Evolutionary conservation across 2,113 vertebrate genomes (phyloP).

Genomic region (Dasyurus viverrinus): DNA sequence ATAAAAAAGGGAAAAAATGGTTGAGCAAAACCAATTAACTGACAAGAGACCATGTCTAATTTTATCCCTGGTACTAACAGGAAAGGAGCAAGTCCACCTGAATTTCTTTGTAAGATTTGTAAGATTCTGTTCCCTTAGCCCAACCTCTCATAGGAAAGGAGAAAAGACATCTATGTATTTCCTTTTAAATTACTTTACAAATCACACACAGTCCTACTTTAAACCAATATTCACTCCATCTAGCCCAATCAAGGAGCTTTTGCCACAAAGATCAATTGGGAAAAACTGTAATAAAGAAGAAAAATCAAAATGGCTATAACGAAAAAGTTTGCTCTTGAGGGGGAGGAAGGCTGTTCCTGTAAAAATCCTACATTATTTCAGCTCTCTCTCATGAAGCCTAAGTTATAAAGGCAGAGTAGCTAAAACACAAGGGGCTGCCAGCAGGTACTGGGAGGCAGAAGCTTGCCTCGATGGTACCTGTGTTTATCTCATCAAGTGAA

Average conservation of each 20-base stretch:
- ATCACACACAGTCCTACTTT: not conserved
- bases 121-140: not conserved
- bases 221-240: not conserved
- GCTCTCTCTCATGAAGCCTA: not conserved
- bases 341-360: not conserved
- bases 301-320: not conserved
- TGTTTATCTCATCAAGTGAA: accelerated
- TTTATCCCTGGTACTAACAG: not conserved
- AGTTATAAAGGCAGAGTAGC: not conserved
- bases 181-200: not conserved
- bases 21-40: not conserved
- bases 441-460: not conserved
- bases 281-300: not conserved
- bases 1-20: not conserved
- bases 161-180: not conserved
- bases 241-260: not conserved
- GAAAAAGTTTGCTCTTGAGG: not conserved
- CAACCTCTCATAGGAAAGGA: not conserved
- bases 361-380: not conserved
- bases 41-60: not conserved
- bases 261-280: not conserved
- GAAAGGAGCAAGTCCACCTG: not conserved
- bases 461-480: not conserved
- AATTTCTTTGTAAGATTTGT: not conserved
- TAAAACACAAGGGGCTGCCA: not conserved